Conservation (phyloP, 2,113 vertebrate genomes). For the Etheostoma cragini region DNA sequence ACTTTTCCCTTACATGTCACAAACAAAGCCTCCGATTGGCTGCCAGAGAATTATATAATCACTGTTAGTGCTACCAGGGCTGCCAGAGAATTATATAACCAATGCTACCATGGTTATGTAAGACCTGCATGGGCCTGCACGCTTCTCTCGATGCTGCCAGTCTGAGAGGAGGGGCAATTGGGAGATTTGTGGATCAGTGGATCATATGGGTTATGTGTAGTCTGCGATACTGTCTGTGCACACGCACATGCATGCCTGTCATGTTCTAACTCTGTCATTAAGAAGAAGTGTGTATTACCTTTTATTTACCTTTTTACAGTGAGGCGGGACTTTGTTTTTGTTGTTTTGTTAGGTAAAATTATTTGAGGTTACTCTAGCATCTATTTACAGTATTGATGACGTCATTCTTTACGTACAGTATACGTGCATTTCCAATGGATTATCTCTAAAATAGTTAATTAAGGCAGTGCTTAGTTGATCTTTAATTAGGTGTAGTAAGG, state of each 20-base stretch:
- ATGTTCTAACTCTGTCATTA: not conserved
- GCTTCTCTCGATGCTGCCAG: conserved; percentile 45
- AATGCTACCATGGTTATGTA: conserved; percentile 78
- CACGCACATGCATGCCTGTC: not conserved
- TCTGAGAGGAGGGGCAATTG: conserved; percentile 57
- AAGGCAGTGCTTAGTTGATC: not conserved
- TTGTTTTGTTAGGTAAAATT: conserved; percentile 1
- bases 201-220: conserved; percentile 70
- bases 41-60: conserved; percentile 77
- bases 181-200: conserved; percentile 80
- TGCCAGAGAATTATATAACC: not conserved
- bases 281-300: not conserved
- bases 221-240: not conserved
- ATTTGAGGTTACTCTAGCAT: conserved; percentile 8
- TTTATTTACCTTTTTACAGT: not conserved
- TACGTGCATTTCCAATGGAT: not conserved
- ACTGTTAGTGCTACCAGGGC: conserved; percentile 43
- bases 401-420: not conserved
- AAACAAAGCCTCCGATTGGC: conserved; percentile 68
- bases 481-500: not conserved
- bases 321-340: not conserved
- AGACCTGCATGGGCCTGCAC: conserved; percentile 70
- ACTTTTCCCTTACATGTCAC: conserved; percentile 44
- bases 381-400: not conserved
- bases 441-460: not conserved